A percentile compares a stretch with the other conserved stretches of the same genome.
phyloP scores from a whole-genome alignment of 2,888 invertebrate species.

The Trachelus stipa region DNA sequence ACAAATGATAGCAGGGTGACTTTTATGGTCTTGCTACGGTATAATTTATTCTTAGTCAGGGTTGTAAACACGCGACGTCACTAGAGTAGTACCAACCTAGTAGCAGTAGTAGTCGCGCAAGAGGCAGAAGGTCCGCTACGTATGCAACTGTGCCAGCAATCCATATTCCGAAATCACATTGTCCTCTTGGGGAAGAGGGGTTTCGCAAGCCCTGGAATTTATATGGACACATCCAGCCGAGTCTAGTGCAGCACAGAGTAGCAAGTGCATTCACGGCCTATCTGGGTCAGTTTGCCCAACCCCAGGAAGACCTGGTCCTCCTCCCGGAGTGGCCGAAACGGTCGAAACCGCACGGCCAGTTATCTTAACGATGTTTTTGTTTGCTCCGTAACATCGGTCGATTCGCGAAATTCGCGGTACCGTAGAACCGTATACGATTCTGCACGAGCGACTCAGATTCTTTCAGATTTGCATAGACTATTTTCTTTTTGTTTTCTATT shows the following conservation, averaged over 20 bases:
- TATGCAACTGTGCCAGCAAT: slow-evolving; percentile 13
- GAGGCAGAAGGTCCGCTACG: background rate
- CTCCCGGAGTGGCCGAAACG: slow-evolving; percentile 31
- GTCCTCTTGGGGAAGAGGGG: slow-evolving; percentile 19
- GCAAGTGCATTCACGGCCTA: slow-evolving; percentile 54
- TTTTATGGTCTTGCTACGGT: background rate
- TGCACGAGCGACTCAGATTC: background rate
- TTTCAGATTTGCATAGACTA: background rate
- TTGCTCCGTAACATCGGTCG: slow-evolving; percentile 9
- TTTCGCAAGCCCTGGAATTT: slow-evolving; percentile 26
- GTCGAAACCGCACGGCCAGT: slow-evolving; percentile 33
- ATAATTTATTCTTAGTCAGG: background rate
- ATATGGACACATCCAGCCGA: slow-evolving; percentile 24
- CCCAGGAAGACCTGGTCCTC: slow-evolving; percentile 14
- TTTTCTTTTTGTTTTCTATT: background rate
- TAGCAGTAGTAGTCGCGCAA: background rate
- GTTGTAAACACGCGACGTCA: slow-evolving; percentile 2
- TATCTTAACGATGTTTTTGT: slow-evolving; percentile 29
- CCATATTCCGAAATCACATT: slow-evolving; percentile 37
- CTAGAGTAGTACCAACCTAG: background rate
- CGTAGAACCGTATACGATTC: background rate
- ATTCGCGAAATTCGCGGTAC: background rate
- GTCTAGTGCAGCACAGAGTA: slow-evolving; percentile 11
- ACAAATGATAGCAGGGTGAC: background rate
- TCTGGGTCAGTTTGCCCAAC: slow-evolving; percentile 61